Conservation (phyloP, 1,140 invertebrate species). For the Drosophila virilis region DNA sequence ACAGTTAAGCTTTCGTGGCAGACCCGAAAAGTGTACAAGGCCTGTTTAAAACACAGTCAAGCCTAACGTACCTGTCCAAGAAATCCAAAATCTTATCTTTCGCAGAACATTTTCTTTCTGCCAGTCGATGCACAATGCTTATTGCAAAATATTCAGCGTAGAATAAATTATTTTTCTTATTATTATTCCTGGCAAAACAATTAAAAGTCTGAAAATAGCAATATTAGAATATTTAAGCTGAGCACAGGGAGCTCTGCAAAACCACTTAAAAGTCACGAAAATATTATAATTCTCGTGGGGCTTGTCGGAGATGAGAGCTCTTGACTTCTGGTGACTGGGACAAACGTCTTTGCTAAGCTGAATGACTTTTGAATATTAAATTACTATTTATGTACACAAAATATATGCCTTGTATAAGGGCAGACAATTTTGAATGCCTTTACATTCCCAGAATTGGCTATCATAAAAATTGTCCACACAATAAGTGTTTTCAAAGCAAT, state of each 20-base stretch:
- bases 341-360: too few species aligned
- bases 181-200: slow-evolving; percentile 6
- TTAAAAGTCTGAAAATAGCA: slow-evolving; percentile 67
- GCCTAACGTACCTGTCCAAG: slow-evolving; percentile 43
- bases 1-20: slow-evolving; percentile 23
- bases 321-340: too few species aligned
- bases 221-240: too few species aligned
- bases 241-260: not conserved
- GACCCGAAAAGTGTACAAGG: slow-evolving; percentile 9
- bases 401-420: not conserved
- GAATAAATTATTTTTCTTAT: slow-evolving; percentile 2
- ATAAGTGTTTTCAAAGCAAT: slow-evolving; percentile 66
- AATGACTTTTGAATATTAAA: slow-evolving; percentile 54
- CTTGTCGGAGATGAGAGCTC: too few species aligned
- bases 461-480: slow-evolving; percentile 65
- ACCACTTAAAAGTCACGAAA: slow-evolving; percentile 67
- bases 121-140: not conserved
- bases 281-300: slow-evolving; percentile 50
- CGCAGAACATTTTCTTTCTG: not conserved
- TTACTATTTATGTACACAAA: slow-evolving; percentile 28
- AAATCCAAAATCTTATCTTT: not conserved
- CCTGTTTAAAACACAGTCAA: not conserved
- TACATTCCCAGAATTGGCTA: slow-evolving; percentile 53
- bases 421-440: slow-evolving; percentile 2
- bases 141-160: not conserved